A percentile compares a stretch with the other conserved stretches of the same genome.
Evolutionary conservation across 1,140 invertebrate species (phyloP).

Genomic region (Glossosoma conforme): DNA sequence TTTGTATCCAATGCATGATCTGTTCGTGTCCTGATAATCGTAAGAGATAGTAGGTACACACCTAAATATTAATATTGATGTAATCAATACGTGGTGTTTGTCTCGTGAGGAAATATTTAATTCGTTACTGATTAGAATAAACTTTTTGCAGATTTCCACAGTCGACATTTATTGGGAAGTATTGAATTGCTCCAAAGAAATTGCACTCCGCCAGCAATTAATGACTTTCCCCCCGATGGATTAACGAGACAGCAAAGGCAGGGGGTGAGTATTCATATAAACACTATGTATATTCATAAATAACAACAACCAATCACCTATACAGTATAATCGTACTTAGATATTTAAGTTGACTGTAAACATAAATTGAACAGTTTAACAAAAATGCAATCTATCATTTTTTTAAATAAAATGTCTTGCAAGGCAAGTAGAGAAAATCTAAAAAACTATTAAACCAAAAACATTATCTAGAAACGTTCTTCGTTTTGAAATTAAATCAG

Average conservation of each 20-base stretch:
- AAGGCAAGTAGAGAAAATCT: too few relatives aligned
- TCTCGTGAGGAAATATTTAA: not conserved
- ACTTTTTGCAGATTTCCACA: slow-evolving; percentile 10
- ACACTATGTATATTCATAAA: too few relatives aligned
- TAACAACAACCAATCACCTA: too few relatives aligned
- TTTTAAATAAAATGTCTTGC: too few relatives aligned
- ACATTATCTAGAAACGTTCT: too few relatives aligned
- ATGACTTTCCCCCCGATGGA: slow-evolving; percentile 73
- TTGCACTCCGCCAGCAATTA: slow-evolving; percentile 71
- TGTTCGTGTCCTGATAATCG: not conserved
- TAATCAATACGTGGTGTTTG: not conserved
- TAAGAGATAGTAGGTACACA: not conserved
- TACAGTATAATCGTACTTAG: too few relatives aligned
- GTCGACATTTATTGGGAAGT: slow-evolving; percentile 10
- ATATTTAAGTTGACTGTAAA: not conserved
- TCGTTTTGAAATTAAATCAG: too few relatives aligned
- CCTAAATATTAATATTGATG: not conserved
- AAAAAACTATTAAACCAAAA: too few relatives aligned
- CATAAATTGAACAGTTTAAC: not conserved
- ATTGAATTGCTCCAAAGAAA: slow-evolving; percentile 38
- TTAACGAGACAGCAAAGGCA: slow-evolving; percentile 62
- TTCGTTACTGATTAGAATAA: not conserved
- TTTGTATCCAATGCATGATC: not conserved
- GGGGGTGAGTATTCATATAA: slow-evolving; percentile 42
- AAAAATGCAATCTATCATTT: too few relatives aligned